Evolutionary conservation across 2,797 vertebrate genomes (phyloP), one percentile per base, ranked within the genome.

Genomic region (Gymnocypris eckloni): DNA sequence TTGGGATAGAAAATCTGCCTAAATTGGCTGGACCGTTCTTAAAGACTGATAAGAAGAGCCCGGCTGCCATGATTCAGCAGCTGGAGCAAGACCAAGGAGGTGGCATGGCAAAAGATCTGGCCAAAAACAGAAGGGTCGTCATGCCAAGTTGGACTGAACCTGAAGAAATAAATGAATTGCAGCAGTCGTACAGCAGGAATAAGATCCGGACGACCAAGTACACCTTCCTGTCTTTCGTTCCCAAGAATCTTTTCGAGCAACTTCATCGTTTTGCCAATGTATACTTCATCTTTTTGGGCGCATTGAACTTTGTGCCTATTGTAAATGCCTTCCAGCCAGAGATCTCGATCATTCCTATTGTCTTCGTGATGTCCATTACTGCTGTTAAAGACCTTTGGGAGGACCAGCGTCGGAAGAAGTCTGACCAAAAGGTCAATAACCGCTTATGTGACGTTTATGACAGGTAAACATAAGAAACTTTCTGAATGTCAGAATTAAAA

Each of bases 191-290:
- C 72, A 82, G 78, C 69, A 71, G 59, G 82, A 96, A 95, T 90
- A 90, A 86, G 79, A 92, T 95, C 56, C 79, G 52, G 43, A 96
- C 94, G 28, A 93, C 91, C 4, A 95, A 94, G 85, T 95, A 95
- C 86, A 94, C 94, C 0, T 10, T 93, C 4, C 87, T 95, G 0
- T 95, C 95, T 12, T 96, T 96, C 85, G 72, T 95, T 12, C 94
- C 94, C 1, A 95, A 92, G 84, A 95, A 96, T 82, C 90, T 95
- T 54, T 95, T 96, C 9, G 93, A 95, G 87, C 94, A 95, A 83
- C 92, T 95, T 11, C 94, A 95, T 86, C 93, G 94, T 12, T 84
- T 92, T 1, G 94, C 92, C 48, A 96, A 96, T 33, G 2, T 94
- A 12, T 96, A 95, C 90, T 95, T 95, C 76, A 76, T 95, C 81